These are phyloP conservation scores for Fragum fragum DNA, from an alignment of 2,888 invertebrate genomes.

Conservation along the genomic window DNA sequence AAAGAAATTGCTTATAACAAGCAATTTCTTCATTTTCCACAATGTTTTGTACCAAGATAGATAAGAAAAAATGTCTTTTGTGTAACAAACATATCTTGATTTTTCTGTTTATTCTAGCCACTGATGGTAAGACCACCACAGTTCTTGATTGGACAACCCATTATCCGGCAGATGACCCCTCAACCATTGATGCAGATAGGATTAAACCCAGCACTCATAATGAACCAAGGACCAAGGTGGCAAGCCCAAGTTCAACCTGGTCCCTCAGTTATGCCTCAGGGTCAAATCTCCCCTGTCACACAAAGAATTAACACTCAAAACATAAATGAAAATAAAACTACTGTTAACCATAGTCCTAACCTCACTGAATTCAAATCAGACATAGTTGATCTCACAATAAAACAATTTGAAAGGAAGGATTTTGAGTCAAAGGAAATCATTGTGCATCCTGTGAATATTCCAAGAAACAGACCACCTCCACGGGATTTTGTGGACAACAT, in stretches of 20 bases:
- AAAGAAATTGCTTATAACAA: no score
- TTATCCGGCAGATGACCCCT: neutral
- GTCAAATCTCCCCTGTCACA: neutral
- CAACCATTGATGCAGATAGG: slow-evolving; percentile 13
- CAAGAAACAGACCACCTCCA: slow-evolving; percentile 33
- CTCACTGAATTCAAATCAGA: neutral
- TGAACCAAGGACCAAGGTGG: neutral
- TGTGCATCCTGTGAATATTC: slow-evolving; percentile 50
- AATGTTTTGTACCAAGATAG: no score
- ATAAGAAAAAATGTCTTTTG: no score
- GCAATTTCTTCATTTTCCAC: no score
- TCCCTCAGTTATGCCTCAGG: neutral
- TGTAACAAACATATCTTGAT: no score
- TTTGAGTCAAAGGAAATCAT: slow-evolving; percentile 68
- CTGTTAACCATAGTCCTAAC: neutral
- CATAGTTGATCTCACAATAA: slow-evolving; percentile 38
- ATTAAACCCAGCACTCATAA: neutral
- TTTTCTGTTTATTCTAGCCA: neutral
- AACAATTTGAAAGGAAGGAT: slow-evolving; percentile 57
- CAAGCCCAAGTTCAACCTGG: neutral
- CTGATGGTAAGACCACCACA: neutral
- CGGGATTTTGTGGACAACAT: slow-evolving; percentile 75
- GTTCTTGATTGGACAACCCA: neutral
- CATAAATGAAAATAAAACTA: neutral
- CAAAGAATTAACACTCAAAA: neutral